Conservation (phyloP, 2,113 vertebrate genomes). For the Brachirus orientalis region DNA sequence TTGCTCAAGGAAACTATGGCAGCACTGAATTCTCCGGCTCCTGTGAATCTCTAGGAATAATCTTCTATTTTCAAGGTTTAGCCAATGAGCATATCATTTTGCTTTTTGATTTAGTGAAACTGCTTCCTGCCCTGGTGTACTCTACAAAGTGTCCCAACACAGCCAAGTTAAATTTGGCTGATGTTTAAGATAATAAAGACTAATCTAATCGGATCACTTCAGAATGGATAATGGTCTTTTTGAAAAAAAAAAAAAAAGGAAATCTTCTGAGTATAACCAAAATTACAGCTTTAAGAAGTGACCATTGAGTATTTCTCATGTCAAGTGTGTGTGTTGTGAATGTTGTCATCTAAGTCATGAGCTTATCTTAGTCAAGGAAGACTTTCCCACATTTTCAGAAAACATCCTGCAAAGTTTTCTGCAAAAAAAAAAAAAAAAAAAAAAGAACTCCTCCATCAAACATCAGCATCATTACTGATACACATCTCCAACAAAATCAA, state of each 20-base stretch:
- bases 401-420: too few relatives aligned
- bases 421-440: too few relatives aligned
- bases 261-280: neutral
- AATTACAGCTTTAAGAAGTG: neutral
- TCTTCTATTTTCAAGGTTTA: too few relatives aligned
- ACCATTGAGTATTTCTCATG: neutral
- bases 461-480: too few relatives aligned
- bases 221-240: slow-evolving; percentile 3
- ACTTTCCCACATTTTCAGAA: neutral
- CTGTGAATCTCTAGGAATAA: too few relatives aligned
- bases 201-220: slow-evolving; percentile 13
- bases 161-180: too few relatives aligned
- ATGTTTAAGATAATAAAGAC: slow-evolving; percentile 8
- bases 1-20: slow-evolving; percentile 17
- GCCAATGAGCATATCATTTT: neutral
- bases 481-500: too few relatives aligned
- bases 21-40: slow-evolving; percentile 2
- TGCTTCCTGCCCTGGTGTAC: neutral
- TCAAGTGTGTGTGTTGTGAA: neutral
- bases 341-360: too few relatives aligned
- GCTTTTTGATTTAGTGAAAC: slow-evolving; percentile 8
- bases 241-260: neutral
- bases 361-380: neutral
- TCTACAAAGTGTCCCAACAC: neutral
- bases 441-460: too few relatives aligned